Evolutionary conservation across 2,113 vertebrate species (phyloP).

Genomic region (Osmerus mordax): DNA sequence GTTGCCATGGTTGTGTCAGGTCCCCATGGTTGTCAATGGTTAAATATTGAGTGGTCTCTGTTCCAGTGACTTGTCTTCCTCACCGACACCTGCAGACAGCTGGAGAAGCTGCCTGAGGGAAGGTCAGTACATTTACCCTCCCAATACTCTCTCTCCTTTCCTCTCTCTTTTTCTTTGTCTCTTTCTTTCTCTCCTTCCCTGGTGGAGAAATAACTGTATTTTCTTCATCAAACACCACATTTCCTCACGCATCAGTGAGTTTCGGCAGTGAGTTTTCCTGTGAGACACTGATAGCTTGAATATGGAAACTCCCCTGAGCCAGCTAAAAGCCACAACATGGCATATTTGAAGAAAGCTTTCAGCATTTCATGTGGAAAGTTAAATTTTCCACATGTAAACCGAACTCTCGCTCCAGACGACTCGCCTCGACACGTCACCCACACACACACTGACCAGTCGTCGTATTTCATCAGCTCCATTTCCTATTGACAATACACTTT

Average conservation of each 20-base stretch:
- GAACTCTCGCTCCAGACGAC: neutral
- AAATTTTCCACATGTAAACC: too few relatives aligned
- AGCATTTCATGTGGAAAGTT: too few relatives aligned
- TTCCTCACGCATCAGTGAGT: neutral
- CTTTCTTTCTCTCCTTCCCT: neutral
- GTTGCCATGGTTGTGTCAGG: too few relatives aligned
- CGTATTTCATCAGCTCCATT: neutral
- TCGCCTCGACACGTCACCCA: too few relatives aligned
- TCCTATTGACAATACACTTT: neutral
- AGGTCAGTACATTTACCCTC: neutral
- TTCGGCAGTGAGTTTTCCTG: neutral
- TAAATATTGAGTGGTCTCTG: too few relatives aligned
- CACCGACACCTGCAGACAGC: too few relatives aligned
- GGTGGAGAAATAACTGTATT: neutral
- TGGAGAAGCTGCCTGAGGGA: too few relatives aligned
- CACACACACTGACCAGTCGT: too few relatives aligned
- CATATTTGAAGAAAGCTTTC: too few relatives aligned
- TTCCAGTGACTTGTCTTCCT: too few relatives aligned
- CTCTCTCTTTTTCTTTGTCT: neutral
- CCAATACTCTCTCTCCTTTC: neutral
- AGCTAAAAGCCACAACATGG: neutral
- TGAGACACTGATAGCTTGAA: neutral
- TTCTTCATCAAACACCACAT: neutral
- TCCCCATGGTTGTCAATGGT: too few relatives aligned
- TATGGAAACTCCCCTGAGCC: neutral